Evolutionary conservation across 2,888 invertebrate species (phyloP), one percentile per base, ranked within the genome.

Genomic region (Carpatolechia fugitivella): DNA sequence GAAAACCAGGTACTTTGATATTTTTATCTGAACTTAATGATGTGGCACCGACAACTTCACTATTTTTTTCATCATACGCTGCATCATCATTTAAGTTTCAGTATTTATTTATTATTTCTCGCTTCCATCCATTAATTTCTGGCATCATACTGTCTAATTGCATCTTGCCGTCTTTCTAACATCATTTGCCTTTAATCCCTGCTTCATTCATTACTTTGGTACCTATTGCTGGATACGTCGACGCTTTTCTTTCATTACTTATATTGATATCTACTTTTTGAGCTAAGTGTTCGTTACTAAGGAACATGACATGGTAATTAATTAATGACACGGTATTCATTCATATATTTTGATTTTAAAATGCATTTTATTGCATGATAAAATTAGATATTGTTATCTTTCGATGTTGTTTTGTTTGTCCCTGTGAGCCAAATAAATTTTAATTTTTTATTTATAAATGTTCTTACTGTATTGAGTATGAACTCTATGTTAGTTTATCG

Each of bases 141-240:
- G 82, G 73, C 81, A 80, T 81, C 80, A 69, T 72, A 76, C 75
- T 78, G 68, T 81, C 77, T 82, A 78, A 83, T 84, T 82, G 88
- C 90, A 89, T 86, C 86, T 89, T 90, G 90, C 90, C 90, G 90
- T 90, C 90, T 90, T 88, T 87, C 80, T 85, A 82, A 85, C 81
- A 80, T 82, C 64, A 75, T 80, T 80, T 74, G 76, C 76, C 72
- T 79, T 74, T 64, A 74, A 68, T 70, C 47, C n/a, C 72, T 64
- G 77, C 80, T 82, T 57, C 52, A 56, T 64, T 65, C 60, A 70
- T 76, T 63, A 56, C 57, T 64, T 66, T 62, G 47, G 13, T 61
- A 44, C n/a, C n/a, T 44, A 8, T 47, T 36, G 36, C 44, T 56
- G 29, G 24, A 16, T 55, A 33, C 13, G 33, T 13, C 7, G 54